Conservation (phyloP, 2,888 invertebrate genomes). For the Drosophila borealis region DNA sequence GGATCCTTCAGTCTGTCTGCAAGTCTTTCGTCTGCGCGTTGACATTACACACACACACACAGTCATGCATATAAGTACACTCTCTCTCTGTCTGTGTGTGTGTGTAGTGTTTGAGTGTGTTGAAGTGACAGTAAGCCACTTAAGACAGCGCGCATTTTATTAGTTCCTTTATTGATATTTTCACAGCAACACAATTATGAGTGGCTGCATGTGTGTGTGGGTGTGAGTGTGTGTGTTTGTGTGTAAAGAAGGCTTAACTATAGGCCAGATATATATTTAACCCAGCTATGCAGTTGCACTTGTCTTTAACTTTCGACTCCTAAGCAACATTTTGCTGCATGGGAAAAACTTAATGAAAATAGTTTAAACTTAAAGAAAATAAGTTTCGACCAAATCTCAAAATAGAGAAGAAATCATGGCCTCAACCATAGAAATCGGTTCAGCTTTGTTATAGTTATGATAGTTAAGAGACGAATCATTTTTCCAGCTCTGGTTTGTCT, state of each 20-base stretch:
- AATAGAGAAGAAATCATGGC: too few relatives aligned
- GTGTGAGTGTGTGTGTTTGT: slow-evolving; percentile 10
- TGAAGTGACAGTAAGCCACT: slow-evolving; percentile 79
- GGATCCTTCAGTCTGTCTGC: slow-evolving; percentile 22
- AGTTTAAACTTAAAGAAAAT: too few relatives aligned
- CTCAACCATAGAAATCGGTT: neutral
- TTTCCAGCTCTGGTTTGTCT: too few relatives aligned
- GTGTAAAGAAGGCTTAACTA: slow-evolving; percentile 21
- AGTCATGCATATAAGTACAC: slow-evolving; percentile 29
- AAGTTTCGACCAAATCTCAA: too few relatives aligned
- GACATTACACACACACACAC: slow-evolving; percentile 55
- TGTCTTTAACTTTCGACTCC: too few relatives aligned
- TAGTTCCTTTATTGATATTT: slow-evolving; percentile 80
- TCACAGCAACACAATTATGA: slow-evolving; percentile 77
- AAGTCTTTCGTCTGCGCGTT: slow-evolving; percentile 59
- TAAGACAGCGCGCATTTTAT: slow-evolving; percentile 78
- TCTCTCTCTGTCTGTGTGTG: neutral
- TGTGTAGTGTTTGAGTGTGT: slow-evolving; percentile 44
- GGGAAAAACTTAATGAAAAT: too few relatives aligned
- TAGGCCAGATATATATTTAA: slow-evolving; percentile 18
- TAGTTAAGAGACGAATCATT: too few relatives aligned
- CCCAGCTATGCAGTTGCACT: neutral
- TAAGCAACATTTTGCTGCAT: too few relatives aligned
- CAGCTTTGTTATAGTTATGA: neutral
- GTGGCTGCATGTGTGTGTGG: slow-evolving; percentile 31